Evolutionary conservation across 2,888 invertebrate species (phyloP).

Genomic region (Epistrophella euchroma): DNA sequence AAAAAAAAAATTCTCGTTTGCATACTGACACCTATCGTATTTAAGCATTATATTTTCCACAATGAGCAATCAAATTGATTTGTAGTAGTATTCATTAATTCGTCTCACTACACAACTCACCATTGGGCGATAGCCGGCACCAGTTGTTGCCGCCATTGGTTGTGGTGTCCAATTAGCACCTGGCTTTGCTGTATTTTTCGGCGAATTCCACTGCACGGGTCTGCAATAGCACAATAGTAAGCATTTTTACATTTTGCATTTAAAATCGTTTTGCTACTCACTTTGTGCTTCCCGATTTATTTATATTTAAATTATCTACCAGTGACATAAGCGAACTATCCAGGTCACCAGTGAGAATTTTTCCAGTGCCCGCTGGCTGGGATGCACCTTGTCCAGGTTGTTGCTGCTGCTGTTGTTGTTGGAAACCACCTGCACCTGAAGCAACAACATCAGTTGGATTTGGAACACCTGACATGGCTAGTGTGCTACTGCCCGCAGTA

Average conservation of each 20-base stretch:
- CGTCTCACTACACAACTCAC: slow-evolving; percentile 85
- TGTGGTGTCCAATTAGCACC: slow-evolving; percentile 93
- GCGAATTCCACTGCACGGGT: slow-evolving; percentile 96
- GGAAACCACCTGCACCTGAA: slow-evolving; percentile 81
- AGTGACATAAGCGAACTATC: slow-evolving; percentile 96
- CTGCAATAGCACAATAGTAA: slow-evolving; percentile 83
- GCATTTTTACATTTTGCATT: slow-evolving; percentile 57
- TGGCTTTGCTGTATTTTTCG: slow-evolving; percentile 93
- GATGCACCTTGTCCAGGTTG: slow-evolving; percentile 81
- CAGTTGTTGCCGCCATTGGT: slow-evolving; percentile 94
- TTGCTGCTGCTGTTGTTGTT: slow-evolving; percentile 81
- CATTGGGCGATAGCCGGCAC: slow-evolving; percentile 94
- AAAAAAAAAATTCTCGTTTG: slow-evolving; percentile 25
- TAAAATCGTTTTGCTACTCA: slow-evolving; percentile 84
- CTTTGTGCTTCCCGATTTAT: slow-evolving; percentile 89
- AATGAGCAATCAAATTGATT: slow-evolving; percentile 41
- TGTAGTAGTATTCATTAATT: not conserved
- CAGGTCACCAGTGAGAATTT: slow-evolving; percentile 95
- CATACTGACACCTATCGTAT: slow-evolving; percentile 32
- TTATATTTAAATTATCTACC: slow-evolving; percentile 96
- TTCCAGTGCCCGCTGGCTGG: slow-evolving; percentile 85
- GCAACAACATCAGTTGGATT: slow-evolving; percentile 83
- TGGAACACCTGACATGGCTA: slow-evolving; percentile 77
- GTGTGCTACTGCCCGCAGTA: slow-evolving; percentile 76
- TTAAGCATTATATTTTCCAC: slow-evolving; percentile 36